Evolutionary conservation across 1,140 invertebrate species (phyloP), one percentile per base, ranked within the genome.

Genomic region (Apis laboriosa): DNA sequence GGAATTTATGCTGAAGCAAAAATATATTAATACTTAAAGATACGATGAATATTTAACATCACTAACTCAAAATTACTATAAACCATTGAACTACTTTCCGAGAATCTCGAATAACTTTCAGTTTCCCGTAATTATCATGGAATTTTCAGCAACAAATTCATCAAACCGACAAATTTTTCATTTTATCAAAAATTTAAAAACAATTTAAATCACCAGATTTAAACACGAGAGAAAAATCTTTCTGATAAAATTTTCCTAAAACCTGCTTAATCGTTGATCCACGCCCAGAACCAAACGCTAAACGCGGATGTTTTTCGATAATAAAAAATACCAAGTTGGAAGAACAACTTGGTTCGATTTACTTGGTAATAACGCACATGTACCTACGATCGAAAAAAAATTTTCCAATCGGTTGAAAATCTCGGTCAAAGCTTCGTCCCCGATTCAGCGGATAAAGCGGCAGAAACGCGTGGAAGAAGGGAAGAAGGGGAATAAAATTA

Each of bases 401-500:
- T 7, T 61, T 61, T 61, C 34, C 34, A n/a, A 5, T 1, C 28
- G 19, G 71, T 0, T 73, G n/a, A 58, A 72, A 83, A 79, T 83
- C 81, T 64, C 76, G 58, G 60, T 51, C 68, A 28, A 63, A 72
- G n/a, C 51, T 19, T 24, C n/a, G 58, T 28, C 43, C 34, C 19
- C 34, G 58, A 28, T 7, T 55, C 21, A 34, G 13, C 68, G 55
- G 55, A 49, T 56, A 56, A 74, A 70, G n/a, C 5, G 28, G 51
- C 55, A 49, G 49, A 68, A 71, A 28, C 55, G 17, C 24, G 60
- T 34, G 34, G 66, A 34, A 71, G 72, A 81, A 24, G 21, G 80
- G 63, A 49, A 3, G 28, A 34, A 34, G n/a, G 28, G 34, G 4
- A 51, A 28, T 51, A 68, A 76, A 70, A 63, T 77, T 77, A 55